Evolutionary conservation across 1,140 invertebrate species (phyloP).

Genomic region (Cryptotermes secundus): DNA sequence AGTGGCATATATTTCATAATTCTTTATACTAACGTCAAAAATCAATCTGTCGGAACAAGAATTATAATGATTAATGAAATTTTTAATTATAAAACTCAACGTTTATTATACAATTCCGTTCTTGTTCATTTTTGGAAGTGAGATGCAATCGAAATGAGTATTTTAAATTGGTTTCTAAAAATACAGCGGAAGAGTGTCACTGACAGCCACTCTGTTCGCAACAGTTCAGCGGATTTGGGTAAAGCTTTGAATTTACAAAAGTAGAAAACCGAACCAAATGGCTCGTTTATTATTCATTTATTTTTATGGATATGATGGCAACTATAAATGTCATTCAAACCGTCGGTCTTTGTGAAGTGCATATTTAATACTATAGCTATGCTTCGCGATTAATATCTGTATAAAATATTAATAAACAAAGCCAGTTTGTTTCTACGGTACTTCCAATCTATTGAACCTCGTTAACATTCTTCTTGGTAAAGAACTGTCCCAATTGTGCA

Average conservation of each 20-base stretch:
- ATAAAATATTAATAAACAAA: no score
- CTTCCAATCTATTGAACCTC: no score
- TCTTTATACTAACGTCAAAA: no score
- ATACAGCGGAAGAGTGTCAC: background rate
- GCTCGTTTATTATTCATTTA: background rate
- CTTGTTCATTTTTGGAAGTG: background rate
- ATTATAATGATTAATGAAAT: no score
- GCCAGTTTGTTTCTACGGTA: no score
- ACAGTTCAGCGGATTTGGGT: background rate
- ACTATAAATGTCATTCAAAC: background rate
- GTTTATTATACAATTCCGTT: no score
- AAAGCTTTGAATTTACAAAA: background rate
- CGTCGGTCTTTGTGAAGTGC: background rate
- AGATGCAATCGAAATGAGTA: background rate
- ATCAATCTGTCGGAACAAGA: no score
- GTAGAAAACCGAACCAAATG: background rate
- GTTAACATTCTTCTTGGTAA: no score
- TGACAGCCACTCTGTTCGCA: background rate
- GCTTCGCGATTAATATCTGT: no score
- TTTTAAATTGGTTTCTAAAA: background rate
- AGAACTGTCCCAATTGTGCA: no score
- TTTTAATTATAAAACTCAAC: no score
- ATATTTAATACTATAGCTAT: background rate
- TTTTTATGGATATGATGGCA: background rate
- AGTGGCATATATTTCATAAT: no score